phyloP scores from a whole-genome alignment of 2,113 vertebrate species.

The Oncorhynchus clarkii region DNA sequence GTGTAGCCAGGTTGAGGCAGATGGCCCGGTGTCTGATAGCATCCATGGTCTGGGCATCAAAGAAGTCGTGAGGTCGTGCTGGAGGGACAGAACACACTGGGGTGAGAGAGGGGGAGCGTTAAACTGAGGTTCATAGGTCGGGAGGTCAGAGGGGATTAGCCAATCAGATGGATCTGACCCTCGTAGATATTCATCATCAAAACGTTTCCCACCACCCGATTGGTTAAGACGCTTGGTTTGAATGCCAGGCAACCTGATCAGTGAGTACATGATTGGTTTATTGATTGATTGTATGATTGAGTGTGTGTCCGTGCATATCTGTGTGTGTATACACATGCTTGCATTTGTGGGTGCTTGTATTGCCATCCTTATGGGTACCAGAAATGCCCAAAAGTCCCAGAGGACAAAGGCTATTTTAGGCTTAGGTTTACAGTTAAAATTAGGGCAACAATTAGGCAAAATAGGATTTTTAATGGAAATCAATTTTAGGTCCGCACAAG shows the following conservation, averaged over 20 bases:
- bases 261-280: background rate
- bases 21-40: constrained; percentile 96
- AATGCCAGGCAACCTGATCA: background rate
- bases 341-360: background rate
- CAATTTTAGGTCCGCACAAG: too few species aligned
- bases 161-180: constrained; percentile 1
- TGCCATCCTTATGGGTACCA: background rate
- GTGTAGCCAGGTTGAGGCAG: constrained; percentile 96
- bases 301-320: background rate
- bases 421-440: too few species aligned
- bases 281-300: background rate
- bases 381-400: too few species aligned
- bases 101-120: background rate
- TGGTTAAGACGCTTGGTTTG: background rate
- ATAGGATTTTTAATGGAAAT: too few species aligned
- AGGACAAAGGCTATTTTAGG: too few species aligned
- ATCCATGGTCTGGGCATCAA: constrained; percentile 97
- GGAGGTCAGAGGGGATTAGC: background rate
- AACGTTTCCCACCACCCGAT: background rate
- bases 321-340: background rate
- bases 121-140: background rate
- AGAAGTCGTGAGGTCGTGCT: constrained; percentile 98
- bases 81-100: constrained; percentile 30
- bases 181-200: background rate
- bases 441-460: too few species aligned